phyloP scores from a whole-genome alignment of 2,888 invertebrate genomes.

The Sesia bembeciformis region DNA sequence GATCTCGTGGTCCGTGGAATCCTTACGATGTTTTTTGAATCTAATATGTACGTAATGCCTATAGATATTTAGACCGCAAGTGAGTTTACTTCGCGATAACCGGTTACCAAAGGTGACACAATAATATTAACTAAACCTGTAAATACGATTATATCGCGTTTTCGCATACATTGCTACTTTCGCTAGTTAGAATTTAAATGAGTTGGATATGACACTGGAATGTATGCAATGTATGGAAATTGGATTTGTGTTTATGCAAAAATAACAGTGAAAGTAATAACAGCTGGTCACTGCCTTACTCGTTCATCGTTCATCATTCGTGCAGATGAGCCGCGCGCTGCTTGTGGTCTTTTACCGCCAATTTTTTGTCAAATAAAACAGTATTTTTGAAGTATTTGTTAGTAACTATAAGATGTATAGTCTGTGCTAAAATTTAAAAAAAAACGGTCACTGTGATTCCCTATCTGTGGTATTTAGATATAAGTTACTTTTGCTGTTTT shows the following conservation, averaged over 20 bases:
- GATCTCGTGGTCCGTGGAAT: too few species aligned
- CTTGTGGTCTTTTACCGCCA: neutral
- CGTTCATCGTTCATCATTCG: neutral
- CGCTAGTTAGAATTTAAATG: neutral
- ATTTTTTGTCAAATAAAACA: too few species aligned
- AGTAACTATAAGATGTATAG: neutral
- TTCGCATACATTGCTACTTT: neutral
- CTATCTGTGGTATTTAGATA: too few species aligned
- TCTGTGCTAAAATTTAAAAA: too few species aligned
- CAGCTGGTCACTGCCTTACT: neutral
- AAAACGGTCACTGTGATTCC: too few species aligned
- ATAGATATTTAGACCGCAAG: too few species aligned
- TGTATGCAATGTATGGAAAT: too few species aligned
- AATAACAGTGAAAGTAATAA: neutral
- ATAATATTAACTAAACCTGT: neutral
- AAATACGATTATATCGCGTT: neutral
- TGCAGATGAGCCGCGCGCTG: neutral
- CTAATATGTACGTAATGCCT: too few species aligned
- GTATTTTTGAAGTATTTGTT: neutral
- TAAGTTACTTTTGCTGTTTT: neutral
- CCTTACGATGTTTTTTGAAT: too few species aligned
- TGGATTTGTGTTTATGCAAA: too few species aligned
- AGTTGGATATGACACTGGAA: neutral
- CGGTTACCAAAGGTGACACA: neutral
- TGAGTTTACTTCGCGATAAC: neutral